Percentiles rank a stretch among this genome's conserved stretches.
These are phyloP conservation scores for Pherbina coryleti DNA, from an alignment of 2,888 invertebrate genomes.

Conservation along the genomic window DNA sequence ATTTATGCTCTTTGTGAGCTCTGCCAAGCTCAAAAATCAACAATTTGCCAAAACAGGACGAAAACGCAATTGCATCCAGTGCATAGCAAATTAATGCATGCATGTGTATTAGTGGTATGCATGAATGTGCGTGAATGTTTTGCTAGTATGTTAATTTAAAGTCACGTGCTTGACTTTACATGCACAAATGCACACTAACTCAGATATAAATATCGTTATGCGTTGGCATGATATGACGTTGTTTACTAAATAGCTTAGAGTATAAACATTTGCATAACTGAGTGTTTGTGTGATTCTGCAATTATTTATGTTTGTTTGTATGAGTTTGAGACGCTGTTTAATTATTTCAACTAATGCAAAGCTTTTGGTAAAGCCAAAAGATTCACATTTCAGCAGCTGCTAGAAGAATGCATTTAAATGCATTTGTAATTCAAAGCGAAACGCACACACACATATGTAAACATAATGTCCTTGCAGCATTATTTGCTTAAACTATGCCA, in stretches of 20 bases:
- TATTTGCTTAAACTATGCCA: no score
- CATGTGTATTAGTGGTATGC: neutral
- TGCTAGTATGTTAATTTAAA: neutral
- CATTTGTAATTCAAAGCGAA: neutral
- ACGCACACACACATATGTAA: neutral
- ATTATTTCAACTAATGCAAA: neutral
- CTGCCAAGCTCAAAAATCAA: constrained; percentile 4
- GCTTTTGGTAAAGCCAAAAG: neutral
- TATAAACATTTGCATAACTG: neutral
- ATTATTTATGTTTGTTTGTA: neutral
- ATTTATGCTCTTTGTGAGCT: constrained; percentile 15
- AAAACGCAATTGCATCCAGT: no score
- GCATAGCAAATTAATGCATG: no score
- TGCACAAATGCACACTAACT: constrained; percentile 10
- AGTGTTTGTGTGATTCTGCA: neutral
- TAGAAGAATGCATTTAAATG: neutral
- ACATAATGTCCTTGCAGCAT: no score
- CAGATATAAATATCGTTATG: neutral
- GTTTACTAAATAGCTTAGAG: neutral
- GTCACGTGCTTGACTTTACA: constrained; percentile 16
- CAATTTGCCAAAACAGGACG: neutral
- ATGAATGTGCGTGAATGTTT: neutral
- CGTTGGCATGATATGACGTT: constrained; percentile 6
- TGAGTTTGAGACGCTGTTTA: neutral
- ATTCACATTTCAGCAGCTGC: neutral